Evolutionary conservation across 1,140 invertebrate genomes (phyloP).

Genomic region (Epicauta chinensis): DNA sequence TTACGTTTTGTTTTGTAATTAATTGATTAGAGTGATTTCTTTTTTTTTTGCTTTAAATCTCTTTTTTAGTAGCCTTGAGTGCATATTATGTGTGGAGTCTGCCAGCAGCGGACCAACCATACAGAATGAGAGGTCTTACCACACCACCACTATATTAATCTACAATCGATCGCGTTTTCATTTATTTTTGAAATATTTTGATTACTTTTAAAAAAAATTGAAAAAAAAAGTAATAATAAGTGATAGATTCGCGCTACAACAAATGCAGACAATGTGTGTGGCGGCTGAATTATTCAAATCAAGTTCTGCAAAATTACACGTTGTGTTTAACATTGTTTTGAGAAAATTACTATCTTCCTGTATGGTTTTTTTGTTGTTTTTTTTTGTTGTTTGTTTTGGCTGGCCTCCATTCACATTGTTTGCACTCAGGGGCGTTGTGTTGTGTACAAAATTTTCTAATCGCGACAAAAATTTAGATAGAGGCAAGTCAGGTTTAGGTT

Average conservation of each 20-base stretch:
- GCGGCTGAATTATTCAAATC: slow-evolving; percentile 32
- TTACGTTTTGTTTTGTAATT: no score
- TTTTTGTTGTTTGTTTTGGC: slow-evolving; percentile 36
- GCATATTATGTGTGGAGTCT: slow-evolving; percentile 41
- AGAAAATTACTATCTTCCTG: slow-evolving; percentile 19
- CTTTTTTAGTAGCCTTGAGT: slow-evolving; percentile 38
- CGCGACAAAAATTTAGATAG: not conserved
- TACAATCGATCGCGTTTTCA: not conserved
- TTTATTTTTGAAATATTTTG: slow-evolving; percentile 16
- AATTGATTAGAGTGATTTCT: not conserved
- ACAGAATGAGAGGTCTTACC: slow-evolving; percentile 35
- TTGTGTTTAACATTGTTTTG: slow-evolving; percentile 1
- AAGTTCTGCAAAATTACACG: not conserved
- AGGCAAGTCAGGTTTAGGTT: slow-evolving; percentile 25
- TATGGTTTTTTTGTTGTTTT: slow-evolving; percentile 28
- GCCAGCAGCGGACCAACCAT: slow-evolving; percentile 40
- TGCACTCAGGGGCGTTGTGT: slow-evolving; percentile 55
- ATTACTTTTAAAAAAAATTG: slow-evolving; percentile 3
- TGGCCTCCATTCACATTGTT: slow-evolving; percentile 87
- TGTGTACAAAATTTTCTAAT: slow-evolving; percentile 1
- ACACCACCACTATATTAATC: slow-evolving; percentile 15
- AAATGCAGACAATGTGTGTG: slow-evolving; percentile 46
- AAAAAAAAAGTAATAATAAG: slow-evolving; percentile 4
- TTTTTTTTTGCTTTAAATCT: slow-evolving; percentile 29
- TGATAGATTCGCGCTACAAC: slow-evolving; percentile 28